Evolutionary conservation across 2,113 vertebrate genomes (phyloP).

Genomic region (Aphyosemion australe): DNA sequence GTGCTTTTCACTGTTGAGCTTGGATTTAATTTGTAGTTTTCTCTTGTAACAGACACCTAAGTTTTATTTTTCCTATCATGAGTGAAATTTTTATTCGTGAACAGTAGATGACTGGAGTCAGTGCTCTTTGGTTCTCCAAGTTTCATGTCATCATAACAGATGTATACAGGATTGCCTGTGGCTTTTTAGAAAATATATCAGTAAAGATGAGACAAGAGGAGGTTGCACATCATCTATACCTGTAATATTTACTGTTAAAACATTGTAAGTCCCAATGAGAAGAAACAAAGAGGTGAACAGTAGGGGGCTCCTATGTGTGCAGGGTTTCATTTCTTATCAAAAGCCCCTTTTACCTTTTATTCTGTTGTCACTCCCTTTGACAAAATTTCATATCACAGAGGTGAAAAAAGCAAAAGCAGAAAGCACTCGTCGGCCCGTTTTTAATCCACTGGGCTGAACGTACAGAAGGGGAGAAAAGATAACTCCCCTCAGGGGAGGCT

Average conservation of each 20-base stretch:
- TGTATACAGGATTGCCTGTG: conserved; percentile 14
- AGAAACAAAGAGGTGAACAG: conserved; percentile 1
- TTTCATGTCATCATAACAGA: conserved; percentile 32
- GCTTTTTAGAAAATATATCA: conserved; percentile 10
- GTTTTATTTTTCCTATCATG: background rate
- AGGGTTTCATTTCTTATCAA: conserved; percentile 37
- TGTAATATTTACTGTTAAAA: too few relatives aligned
- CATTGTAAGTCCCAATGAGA: too few relatives aligned
- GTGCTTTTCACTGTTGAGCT: too few relatives aligned
- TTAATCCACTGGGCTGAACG: conserved; percentile 55
- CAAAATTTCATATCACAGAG: conserved; percentile 38
- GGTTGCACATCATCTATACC: too few relatives aligned
- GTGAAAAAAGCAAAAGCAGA: conserved; percentile 17
- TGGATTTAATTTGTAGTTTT: background rate
- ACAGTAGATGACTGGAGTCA: background rate
- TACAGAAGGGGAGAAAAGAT: conserved; percentile 61
- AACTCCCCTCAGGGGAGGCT: conserved; percentile 53
- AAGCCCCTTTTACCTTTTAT: conserved; percentile 32
- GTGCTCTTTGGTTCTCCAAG: conserved; percentile 18
- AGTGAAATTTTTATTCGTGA: conserved; percentile 7
- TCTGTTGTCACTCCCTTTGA: conserved; percentile 46
- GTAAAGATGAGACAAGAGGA: background rate
- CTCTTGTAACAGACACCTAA: background rate
- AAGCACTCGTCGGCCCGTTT: conserved; percentile 36
- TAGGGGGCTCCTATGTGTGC: background rate